Evolutionary conservation across 2,113 vertebrate species (phyloP).

Genomic region (Capra hircus): DNA sequence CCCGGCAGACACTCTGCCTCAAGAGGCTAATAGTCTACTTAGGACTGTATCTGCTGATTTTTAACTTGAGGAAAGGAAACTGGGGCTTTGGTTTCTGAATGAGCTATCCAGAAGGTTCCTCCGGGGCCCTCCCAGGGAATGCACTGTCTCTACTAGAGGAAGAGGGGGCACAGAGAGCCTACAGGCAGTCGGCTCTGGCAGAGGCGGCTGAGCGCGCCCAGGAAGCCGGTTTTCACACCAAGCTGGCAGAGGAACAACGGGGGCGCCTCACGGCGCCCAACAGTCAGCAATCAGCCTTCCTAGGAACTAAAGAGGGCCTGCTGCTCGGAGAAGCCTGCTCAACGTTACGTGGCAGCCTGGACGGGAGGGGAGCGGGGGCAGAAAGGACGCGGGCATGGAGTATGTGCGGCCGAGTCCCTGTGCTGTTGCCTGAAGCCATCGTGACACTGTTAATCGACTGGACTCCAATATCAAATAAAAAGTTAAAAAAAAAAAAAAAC

Average conservation of each 20-base stretch:
- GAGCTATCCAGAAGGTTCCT: not conserved
- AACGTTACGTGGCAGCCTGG: not conserved
- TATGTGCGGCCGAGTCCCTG: not conserved
- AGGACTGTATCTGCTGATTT: not conserved
- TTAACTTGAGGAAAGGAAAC: constrained; percentile 1
- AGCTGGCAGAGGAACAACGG: not conserved
- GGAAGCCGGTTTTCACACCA: not conserved
- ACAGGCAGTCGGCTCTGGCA: not conserved
- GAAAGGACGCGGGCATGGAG: not conserved
- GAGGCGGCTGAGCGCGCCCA: not conserved
- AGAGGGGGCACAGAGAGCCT: accelerated
- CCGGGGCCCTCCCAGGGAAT: not conserved
- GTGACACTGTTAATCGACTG: not conserved
- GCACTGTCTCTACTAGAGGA: not conserved
- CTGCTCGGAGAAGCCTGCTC: not conserved
- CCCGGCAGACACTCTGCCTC: not conserved
- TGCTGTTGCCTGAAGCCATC: not conserved
- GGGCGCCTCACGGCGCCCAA: not conserved
- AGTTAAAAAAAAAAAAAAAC: not conserved
- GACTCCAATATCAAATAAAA: not conserved
- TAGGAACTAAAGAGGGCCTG: not conserved
- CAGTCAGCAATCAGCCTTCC: not conserved
- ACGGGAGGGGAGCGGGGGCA: not conserved
- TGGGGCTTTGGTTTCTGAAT: not conserved
- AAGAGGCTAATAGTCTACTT: not conserved